Evolutionary conservation across 2,888 invertebrate genomes (phyloP).

Genomic region (Cheilosia scutellata): DNA sequence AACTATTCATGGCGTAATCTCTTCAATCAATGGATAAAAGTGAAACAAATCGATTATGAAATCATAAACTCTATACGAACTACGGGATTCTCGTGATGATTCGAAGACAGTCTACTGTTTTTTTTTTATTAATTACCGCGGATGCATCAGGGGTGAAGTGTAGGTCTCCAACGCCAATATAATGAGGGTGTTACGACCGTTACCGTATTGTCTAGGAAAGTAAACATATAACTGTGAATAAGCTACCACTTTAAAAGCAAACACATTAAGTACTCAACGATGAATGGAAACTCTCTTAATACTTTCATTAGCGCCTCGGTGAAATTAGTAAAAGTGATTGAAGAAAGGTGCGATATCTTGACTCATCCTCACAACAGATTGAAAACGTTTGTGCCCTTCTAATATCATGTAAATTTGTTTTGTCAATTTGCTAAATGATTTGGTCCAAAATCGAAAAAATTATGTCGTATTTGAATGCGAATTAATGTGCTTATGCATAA

Average conservation of each 20-base stretch:
- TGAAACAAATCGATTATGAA: slow-evolving; percentile 66
- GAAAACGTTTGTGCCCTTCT: background rate
- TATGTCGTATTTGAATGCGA: too few relatives aligned
- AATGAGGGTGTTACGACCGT: background rate
- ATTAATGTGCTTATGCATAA: too few relatives aligned
- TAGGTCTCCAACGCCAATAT: background rate
- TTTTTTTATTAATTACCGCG: slow-evolving; percentile 18
- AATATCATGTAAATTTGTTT: background rate
- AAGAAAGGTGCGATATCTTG: slow-evolving; percentile 64
- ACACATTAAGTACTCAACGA: slow-evolving; percentile 24
- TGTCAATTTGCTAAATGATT: background rate
- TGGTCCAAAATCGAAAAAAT: background rate
- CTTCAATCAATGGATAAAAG: slow-evolving; percentile 52
- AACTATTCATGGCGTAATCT: slow-evolving; percentile 50
- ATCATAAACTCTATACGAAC: slow-evolving; percentile 21
- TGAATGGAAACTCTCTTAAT: slow-evolving; percentile 39
- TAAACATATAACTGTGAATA: slow-evolving; percentile 15
- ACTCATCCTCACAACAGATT: slow-evolving; percentile 14
- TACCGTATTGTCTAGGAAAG: background rate
- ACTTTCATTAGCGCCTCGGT: slow-evolving; percentile 59
- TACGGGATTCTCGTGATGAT: slow-evolving; percentile 25
- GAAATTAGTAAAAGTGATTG: slow-evolving; percentile 66
- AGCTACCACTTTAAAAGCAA: slow-evolving; percentile 5
- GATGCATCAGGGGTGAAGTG: slow-evolving; percentile 1
- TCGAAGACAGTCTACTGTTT: slow-evolving; percentile 24